phyloP scores from a whole-genome alignment of 2,888 invertebrate species.

The Temnothorax unifasciatus region DNA sequence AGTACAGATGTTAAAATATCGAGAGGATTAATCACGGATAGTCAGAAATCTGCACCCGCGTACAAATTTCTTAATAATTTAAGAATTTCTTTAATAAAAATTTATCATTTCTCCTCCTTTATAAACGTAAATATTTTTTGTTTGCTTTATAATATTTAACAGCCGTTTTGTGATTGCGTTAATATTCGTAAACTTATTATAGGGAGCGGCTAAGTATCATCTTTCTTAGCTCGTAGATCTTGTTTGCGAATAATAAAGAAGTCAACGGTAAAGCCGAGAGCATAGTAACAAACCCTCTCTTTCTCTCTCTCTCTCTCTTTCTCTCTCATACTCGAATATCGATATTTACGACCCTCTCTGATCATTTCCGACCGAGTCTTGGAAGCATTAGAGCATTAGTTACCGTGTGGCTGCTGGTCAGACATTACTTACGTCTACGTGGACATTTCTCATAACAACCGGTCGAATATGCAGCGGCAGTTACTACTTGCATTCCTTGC shows the following conservation, averaged over 20 bases:
- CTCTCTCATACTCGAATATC: slow-evolving; percentile 29
- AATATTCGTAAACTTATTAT: not conserved
- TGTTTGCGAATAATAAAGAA: slow-evolving; percentile 48
- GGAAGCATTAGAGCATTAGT: slow-evolving; percentile 50
- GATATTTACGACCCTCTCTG: slow-evolving; percentile 43
- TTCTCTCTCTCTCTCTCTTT: not conserved
- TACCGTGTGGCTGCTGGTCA: slow-evolving; percentile 48
- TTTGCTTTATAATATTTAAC: not conserved
- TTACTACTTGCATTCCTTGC: slow-evolving; percentile 50
- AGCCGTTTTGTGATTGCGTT: not conserved
- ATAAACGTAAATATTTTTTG: not conserved
- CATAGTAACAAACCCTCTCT: slow-evolving; percentile 1
- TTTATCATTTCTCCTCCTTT: not conserved
- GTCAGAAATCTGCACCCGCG: not conserved
- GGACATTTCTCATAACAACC: slow-evolving; percentile 54
- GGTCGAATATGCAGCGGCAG: slow-evolving; percentile 56
- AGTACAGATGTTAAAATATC: slow-evolving; percentile 5
- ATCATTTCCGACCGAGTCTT: slow-evolving; percentile 49
- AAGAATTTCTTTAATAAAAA: not conserved
- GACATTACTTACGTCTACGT: slow-evolving; percentile 43
- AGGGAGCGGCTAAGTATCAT: slow-evolving; percentile 19
- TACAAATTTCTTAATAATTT: not conserved
- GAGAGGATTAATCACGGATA: not conserved
- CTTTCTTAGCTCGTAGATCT: slow-evolving; percentile 33
- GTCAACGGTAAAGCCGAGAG: slow-evolving; percentile 47